Conservation (phyloP, 2,888 invertebrate species). For the Hybos culiciformis region DNA sequence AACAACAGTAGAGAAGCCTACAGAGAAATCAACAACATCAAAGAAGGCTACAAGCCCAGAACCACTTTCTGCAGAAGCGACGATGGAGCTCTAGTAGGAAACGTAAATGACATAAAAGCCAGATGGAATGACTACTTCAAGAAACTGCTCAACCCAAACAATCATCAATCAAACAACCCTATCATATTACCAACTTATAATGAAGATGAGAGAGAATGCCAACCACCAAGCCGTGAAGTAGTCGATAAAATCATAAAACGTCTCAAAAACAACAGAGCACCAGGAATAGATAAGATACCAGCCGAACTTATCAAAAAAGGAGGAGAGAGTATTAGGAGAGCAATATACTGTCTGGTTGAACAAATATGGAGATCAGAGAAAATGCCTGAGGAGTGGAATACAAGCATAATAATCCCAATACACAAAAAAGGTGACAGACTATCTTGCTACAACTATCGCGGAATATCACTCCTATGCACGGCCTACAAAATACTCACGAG, state of each 20-base stretch:
- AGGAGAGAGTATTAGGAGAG: not conserved
- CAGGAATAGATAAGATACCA: constrained; percentile 2
- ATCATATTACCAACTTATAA: not conserved
- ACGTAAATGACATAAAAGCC: not conserved
- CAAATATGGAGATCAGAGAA: not conserved
- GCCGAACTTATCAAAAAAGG: constrained; percentile 1
- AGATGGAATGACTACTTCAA: not conserved
- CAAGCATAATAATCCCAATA: constrained; percentile 1
- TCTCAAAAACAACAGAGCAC: not conserved
- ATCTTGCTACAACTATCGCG: constrained; percentile 3
- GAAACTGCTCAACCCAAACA: not conserved
- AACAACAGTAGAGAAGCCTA: not conserved
- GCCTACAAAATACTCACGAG: constrained; percentile 1
- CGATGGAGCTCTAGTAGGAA: not conserved
- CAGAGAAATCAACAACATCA: not conserved
- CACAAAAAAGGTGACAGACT: constrained; percentile 5
- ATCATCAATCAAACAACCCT: not conserved
- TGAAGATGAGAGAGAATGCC: not conserved
- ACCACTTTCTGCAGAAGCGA: no score
- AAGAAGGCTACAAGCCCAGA: not conserved
- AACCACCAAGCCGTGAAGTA: not conserved
- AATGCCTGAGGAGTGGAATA: constrained; percentile 2
- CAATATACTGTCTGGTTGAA: not conserved
- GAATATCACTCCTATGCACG: constrained; percentile 2
- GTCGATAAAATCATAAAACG: not conserved